phyloP scores from a whole-genome alignment of 2,888 invertebrate species.

The Euclidia mi region DNA sequence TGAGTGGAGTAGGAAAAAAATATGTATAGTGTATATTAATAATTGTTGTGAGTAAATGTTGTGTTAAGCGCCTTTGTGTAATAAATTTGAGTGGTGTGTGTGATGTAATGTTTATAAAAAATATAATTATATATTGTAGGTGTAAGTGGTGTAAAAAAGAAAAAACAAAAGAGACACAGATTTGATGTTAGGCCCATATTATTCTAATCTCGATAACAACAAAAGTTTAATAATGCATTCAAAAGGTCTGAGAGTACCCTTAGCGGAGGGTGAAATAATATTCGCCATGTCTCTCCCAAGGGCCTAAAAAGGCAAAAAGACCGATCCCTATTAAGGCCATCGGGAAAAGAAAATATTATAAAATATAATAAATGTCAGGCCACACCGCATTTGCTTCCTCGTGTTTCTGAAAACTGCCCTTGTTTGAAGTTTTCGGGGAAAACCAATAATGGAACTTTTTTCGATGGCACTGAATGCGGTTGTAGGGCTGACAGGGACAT shows the following conservation, averaged over 20 bases:
- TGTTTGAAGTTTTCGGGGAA: conserved; percentile 46
- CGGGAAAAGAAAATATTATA: conserved; percentile 73
- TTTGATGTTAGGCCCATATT: conserved; percentile 68
- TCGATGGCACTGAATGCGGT: conserved; percentile 20
- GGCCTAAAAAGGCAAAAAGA: conserved; percentile 81
- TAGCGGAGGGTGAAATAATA: conserved; percentile 77
- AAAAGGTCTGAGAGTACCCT: conserved; percentile 74
- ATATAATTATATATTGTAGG: no score
- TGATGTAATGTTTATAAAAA: no score
- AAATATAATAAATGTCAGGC: conserved; percentile 68
- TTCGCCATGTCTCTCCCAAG: conserved; percentile 73
- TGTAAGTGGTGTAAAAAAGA: no score
- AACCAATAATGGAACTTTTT: conserved; percentile 45
- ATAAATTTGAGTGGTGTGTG: no score
- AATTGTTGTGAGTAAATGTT: no score
- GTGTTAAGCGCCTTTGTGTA: no score
- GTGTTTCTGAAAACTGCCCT: conserved; percentile 45
- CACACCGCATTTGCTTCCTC: conserved; percentile 47
- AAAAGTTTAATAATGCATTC: conserved; percentile 82
- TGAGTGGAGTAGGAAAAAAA: no score
- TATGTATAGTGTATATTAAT: no score
- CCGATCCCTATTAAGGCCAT: conserved; percentile 77
- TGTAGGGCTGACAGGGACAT: conserved; percentile 23
- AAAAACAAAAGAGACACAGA: conserved; percentile 59
- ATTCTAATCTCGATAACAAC: conserved; percentile 78